Conservation (phyloP, 2,888 invertebrate species). For the Nomada goodeniana region DNA sequence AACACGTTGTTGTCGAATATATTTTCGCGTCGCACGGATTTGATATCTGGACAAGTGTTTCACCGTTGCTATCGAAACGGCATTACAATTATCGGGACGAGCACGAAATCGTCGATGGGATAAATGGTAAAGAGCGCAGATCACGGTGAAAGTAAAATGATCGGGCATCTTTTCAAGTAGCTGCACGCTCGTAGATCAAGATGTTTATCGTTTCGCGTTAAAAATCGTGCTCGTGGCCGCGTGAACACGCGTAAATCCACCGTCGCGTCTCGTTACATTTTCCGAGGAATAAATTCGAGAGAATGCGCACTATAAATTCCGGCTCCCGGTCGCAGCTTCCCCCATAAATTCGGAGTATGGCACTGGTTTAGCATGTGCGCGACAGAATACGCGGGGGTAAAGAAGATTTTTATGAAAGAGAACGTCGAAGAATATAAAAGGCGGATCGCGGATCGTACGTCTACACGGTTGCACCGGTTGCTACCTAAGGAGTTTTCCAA, state of each 20-base stretch:
- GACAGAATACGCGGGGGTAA: conserved; percentile 56
- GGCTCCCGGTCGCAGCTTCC: conserved; percentile 47
- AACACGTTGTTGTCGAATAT: too few relatives aligned
- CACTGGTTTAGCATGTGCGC: conserved; percentile 58
- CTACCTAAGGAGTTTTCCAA: conserved; percentile 24
- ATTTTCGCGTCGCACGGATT: too few relatives aligned
- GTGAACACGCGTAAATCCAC: conserved; percentile 56
- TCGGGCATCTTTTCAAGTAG: conserved; percentile 22
- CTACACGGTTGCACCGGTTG: conserved; percentile 7
- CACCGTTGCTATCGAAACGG: too few relatives aligned
- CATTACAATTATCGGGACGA: too few relatives aligned
- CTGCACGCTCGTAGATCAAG: conserved; percentile 37
- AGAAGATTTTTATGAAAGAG: conserved; percentile 58
- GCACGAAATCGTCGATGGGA: too few relatives aligned
- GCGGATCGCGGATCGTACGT: conserved; percentile 8
- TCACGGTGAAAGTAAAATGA: conserved; percentile 30
- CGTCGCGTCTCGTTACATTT: conserved; percentile 59
- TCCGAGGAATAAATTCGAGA: conserved; percentile 63
- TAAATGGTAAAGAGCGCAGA: conserved; percentile 17
- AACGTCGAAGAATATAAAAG: conserved; percentile 62
- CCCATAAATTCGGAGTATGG: conserved; percentile 60
- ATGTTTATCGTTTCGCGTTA: conserved; percentile 55
- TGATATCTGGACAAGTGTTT: too few relatives aligned
- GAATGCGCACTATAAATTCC: conserved; percentile 66
- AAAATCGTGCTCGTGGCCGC: conserved; percentile 43